Conservation (phyloP, 2,797 vertebrate species). For the Periparus ater region DNA sequence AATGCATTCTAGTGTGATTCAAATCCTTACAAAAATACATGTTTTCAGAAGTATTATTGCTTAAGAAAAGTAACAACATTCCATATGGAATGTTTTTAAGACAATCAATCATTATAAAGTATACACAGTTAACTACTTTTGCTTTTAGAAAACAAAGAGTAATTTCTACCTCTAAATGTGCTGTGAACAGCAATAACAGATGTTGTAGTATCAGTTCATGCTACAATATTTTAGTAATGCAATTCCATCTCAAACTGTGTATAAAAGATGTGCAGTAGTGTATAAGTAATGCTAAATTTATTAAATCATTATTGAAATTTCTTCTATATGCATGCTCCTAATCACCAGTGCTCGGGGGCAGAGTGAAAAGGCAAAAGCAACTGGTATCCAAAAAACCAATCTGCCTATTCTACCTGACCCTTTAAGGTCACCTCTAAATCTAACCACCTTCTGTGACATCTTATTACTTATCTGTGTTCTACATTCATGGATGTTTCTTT, state of each 20-base stretch:
- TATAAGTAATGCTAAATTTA: background rate
- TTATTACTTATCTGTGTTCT: background rate
- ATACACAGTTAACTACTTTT: background rate
- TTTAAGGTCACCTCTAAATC: conserved; percentile 45
- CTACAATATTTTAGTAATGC: background rate
- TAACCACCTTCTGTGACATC: conserved; percentile 11
- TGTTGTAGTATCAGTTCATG: background rate
- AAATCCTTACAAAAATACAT: background rate
- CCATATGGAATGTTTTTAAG: background rate
- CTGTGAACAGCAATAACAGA: background rate
- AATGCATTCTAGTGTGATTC: background rate
- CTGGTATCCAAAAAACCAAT: background rate
- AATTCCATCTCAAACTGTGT: background rate
- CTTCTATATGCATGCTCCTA: background rate
- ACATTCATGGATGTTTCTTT: conserved; percentile 21
- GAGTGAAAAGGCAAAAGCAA: background rate
- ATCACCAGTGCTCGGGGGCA: background rate
- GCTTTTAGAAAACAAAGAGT: background rate
- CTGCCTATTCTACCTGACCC: background rate
- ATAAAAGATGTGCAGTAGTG: background rate
- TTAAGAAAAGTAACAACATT: background rate
- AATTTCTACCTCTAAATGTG: background rate
- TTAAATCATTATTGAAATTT: background rate
- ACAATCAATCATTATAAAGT: background rate
- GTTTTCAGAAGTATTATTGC: background rate